These are phyloP conservation scores for Hydrozoanthus gracilis DNA, from an alignment of 92 coral and sea anemone species.

Conservation along the genomic window DNA sequence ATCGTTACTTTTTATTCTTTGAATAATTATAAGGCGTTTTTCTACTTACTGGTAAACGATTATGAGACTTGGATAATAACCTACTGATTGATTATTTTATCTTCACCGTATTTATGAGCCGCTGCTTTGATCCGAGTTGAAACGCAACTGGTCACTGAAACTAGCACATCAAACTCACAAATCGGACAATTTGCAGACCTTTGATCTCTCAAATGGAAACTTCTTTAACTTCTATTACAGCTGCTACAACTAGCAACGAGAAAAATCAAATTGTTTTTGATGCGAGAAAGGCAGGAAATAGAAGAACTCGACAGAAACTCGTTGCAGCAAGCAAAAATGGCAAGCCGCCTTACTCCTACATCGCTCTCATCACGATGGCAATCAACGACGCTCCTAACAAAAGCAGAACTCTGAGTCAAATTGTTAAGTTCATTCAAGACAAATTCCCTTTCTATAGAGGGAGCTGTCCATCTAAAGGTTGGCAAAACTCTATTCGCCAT, in stretches of 20 bases:
- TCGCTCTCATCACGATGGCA: constrained; percentile 92
- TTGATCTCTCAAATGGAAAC: neutral
- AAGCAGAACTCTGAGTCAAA: constrained; percentile 81
- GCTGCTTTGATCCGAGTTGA: too few species aligned
- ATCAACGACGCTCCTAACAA: constrained; percentile 75
- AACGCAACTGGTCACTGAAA: too few species aligned
- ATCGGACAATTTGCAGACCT: too few species aligned
- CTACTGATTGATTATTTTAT: too few species aligned
- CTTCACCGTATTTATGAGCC: too few species aligned
- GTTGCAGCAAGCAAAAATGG: constrained; percentile 57
- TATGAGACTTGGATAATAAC: too few species aligned
- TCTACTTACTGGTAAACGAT: too few species aligned
- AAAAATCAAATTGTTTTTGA: neutral
- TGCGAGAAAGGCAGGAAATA: constrained; percentile 6
- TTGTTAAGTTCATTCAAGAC: constrained; percentile 71
- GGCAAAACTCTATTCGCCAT: constrained; percentile 96
- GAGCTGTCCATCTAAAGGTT: constrained; percentile 81
- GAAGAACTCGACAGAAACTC: neutral
- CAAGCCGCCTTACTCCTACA: constrained; percentile 91
- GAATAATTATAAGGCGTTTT: too few species aligned
- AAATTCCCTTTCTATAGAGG: constrained; percentile 76
- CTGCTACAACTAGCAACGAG: neutral
- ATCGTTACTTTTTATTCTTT: too few species aligned
- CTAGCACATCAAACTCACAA: too few species aligned
- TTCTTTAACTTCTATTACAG: neutral